Conservation (phyloP, 2,888 invertebrate genomes). For the Steinernema carpocapsae region DNA sequence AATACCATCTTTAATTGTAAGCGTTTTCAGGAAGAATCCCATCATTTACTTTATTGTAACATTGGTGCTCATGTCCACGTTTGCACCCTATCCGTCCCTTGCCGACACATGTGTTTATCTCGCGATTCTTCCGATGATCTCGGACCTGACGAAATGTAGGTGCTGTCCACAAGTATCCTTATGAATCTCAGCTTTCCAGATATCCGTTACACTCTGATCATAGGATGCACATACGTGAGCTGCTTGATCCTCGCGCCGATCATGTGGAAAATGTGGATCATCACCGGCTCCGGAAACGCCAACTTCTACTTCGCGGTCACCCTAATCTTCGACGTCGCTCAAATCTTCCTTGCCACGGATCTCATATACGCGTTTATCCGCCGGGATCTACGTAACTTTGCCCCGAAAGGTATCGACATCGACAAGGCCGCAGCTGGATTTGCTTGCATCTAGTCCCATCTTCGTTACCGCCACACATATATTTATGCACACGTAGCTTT, state of each 20-base stretch:
- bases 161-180: no score
- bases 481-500: background rate
- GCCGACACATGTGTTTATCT: conserved; percentile 92
- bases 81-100: conserved; percentile 94
- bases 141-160: conserved; percentile 73
- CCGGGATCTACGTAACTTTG: background rate
- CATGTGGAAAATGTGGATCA: conserved; percentile 97
- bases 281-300: conserved; percentile 95
- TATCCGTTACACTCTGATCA: conserved; percentile 91
- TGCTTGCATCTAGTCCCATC: background rate
- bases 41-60: conserved; percentile 71
- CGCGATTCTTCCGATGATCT: conserved; percentile 87
- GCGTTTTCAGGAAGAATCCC: conserved; percentile 69
- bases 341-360: conserved; percentile 71
- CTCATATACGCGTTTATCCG: conserved; percentile 11
- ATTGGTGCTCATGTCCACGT: conserved; percentile 80
- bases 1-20: background rate
- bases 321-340: conserved; percentile 88
- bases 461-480: background rate
- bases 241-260: conserved; percentile 87
- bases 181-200: conserved; percentile 78
- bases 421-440: background rate
- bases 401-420: background rate
- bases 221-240: conserved; percentile 86
- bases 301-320: conserved; percentile 99